Evolutionary conservation across 1,140 invertebrate species (phyloP), one percentile per base, ranked within the genome.

Genomic region (Nasonia giraulti): DNA sequence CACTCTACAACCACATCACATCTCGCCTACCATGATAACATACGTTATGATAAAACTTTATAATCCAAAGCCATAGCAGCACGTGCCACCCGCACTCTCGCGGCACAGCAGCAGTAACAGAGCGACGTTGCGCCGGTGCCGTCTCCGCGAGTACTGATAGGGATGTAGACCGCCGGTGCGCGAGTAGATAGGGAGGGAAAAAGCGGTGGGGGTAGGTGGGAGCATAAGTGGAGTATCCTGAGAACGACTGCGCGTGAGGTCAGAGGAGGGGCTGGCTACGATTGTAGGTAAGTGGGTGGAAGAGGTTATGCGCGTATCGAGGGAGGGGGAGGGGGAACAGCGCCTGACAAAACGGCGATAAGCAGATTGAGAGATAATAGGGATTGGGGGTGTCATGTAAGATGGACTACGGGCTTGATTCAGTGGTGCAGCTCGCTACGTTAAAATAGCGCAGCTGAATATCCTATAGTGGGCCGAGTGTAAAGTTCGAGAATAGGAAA

Each of bases 101-200:
- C 76, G 31, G 20, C 55, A 44, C 82, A 79, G 76, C 17, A 84
- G 66, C 76, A 84, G 68, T 27, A 33, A 27, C 23, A 31, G 68
- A n/a, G 68, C 23, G 27, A 71, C 0, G 31, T 33, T 27, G 27
- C 68, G 11, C 23, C 27, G 68, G 68, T 71, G 68, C 68, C 10
- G 68, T 27, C 68, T 71, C 68, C 68, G 68, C 68, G 68, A 71
- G 68, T 27, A 71, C 68, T 71, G 68, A 71, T 27, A 27, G 27
- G 55, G 20, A 14, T 62, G 55, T n/a, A n/a, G 55, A 31, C 7
- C 68, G 68, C 68, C 27, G 27, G 68, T 27, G 23, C 68, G 27
- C 68, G 7, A 1, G 5, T 62, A n/a, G 3, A n/a, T 62, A n/a
- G 55, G 17, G 55, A 62, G 17, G 31, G 23, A 71, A 71, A 71